Conservation (phyloP, 2,113 vertebrate genomes). For the Boleophthalmus pectinirostris region DNA sequence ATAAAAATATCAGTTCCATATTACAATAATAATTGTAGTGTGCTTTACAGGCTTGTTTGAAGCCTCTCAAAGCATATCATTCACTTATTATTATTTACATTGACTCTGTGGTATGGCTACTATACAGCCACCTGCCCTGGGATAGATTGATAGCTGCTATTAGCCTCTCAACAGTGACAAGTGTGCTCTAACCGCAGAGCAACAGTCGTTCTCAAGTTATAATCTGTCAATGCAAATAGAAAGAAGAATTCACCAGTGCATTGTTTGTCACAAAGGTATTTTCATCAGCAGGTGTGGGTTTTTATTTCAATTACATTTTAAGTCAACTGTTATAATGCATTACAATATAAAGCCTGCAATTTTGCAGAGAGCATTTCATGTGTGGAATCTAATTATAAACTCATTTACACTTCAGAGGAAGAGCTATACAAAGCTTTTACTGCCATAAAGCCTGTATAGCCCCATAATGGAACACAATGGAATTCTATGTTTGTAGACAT, state of each 20-base stretch:
- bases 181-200: too few species aligned
- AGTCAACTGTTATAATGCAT: background rate
- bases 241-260: background rate
- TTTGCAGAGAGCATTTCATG: slow-evolving; percentile 38
- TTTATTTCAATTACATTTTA: too few species aligned
- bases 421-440: slow-evolving; percentile 42
- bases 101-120: too few species aligned
- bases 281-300: background rate
- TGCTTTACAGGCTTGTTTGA: too few species aligned
- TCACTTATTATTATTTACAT: too few species aligned
- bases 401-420: slow-evolving; percentile 71
- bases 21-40: slow-evolving; percentile 17
- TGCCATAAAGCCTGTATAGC: slow-evolving; percentile 35
- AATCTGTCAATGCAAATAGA: background rate
- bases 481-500: too few species aligned
- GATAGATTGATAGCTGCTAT: too few species aligned
- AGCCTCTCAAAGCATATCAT: too few species aligned
- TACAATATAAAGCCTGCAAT: background rate
- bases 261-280: background rate
- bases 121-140: too few species aligned
- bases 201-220: slow-evolving; percentile 6
- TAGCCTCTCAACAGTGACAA: too few species aligned
- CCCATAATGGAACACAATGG: slow-evolving; percentile 31
- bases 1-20: slow-evolving; percentile 54
- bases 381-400: slow-evolving; percentile 70